phyloP scores from a whole-genome alignment of 2,888 invertebrate genomes.

The Mesorhabditis belari region DNA sequence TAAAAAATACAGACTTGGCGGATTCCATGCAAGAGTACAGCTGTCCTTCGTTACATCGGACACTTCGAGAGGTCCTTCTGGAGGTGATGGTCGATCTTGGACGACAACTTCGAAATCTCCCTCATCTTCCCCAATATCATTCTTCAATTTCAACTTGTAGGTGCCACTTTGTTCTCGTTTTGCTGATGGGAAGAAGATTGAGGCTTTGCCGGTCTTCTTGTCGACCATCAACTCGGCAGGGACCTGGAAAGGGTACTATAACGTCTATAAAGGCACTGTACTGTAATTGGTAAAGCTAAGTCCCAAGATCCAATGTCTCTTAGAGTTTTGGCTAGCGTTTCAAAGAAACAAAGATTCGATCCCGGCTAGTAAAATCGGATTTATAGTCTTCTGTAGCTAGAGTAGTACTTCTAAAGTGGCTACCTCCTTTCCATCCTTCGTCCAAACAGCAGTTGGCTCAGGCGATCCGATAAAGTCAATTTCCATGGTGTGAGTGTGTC shows the following conservation, averaged over 20 bases:
- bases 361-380: too few relatives aligned
- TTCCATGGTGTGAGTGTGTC: slow-evolving; percentile 80
- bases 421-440: slow-evolving; percentile 55
- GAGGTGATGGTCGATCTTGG: slow-evolving; percentile 75
- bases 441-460: slow-evolving; percentile 78
- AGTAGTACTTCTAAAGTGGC: too few relatives aligned
- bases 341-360: slow-evolving; percentile 16
- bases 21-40: slow-evolving; percentile 86
- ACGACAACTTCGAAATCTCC: slow-evolving; percentile 51
- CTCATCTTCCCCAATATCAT: slow-evolving; percentile 79
- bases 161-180: slow-evolving; percentile 83
- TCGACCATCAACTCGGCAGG: slow-evolving; percentile 48
- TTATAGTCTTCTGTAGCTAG: too few relatives aligned
- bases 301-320: too few relatives aligned
- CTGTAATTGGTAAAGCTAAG: too few relatives aligned
- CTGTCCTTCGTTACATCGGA: slow-evolving; percentile 92
- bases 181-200: slow-evolving; percentile 63
- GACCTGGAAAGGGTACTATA: slow-evolving; percentile 59
- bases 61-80: slow-evolving; percentile 77
- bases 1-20: too few relatives aligned
- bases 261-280: slow-evolving; percentile 54
- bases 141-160: slow-evolving; percentile 75
- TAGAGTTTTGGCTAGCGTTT: too few relatives aligned
- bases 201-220: slow-evolving; percentile 53
- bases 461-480: slow-evolving; percentile 87